Percentiles rank a stretch among this genome's conserved stretches.
Conservation (phyloP, 1,140 invertebrate genomes). For the Dendroctonus ponderosae region DNA sequence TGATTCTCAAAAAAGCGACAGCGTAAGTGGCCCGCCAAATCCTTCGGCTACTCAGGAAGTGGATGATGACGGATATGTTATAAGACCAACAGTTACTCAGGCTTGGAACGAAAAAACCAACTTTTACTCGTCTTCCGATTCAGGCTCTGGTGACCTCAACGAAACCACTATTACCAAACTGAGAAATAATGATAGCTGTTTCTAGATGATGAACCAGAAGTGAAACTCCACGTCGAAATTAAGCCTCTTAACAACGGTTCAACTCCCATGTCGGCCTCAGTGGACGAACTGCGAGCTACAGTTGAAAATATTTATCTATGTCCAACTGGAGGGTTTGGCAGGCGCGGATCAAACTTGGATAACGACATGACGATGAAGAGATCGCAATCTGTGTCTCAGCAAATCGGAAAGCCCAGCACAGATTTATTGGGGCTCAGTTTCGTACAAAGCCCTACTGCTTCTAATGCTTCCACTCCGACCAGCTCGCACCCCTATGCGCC, state of each 20-base stretch:
- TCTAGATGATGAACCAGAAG: constrained; percentile 74
- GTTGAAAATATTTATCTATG: constrained; percentile 89
- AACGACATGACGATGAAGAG: constrained; percentile 69
- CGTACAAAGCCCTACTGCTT: constrained; percentile 74
- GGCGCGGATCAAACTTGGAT: constrained; percentile 60
- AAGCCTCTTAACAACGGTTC: constrained; percentile 88
- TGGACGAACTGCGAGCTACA: constrained; percentile 89
- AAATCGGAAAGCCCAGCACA: constrained; percentile 75
- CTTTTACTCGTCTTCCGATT: constrained; percentile 90
- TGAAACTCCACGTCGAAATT: constrained; percentile 92
- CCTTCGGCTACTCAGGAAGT: constrained; percentile 65
- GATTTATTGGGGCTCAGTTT: constrained; percentile 77
- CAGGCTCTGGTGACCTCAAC: constrained; percentile 70
- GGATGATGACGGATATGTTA: constrained; percentile 92
- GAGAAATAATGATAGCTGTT: constrained; percentile 15
- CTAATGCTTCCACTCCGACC: constrained; percentile 85
- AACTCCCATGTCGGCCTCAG: constrained; percentile 85
- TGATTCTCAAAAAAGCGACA: constrained; percentile 53
- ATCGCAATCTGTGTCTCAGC: constrained; percentile 76
- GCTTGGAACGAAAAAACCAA: constrained; percentile 70
- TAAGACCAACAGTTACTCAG: constrained; percentile 71
- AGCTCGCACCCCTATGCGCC: constrained; percentile 80
- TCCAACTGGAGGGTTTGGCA: constrained; percentile 63
- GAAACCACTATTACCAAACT: neutral
- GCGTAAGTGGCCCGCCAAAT: constrained; percentile 24